Evolutionary conservation across 2,888 invertebrate species (phyloP).

Genomic region (Apodemia mormo): DNA sequence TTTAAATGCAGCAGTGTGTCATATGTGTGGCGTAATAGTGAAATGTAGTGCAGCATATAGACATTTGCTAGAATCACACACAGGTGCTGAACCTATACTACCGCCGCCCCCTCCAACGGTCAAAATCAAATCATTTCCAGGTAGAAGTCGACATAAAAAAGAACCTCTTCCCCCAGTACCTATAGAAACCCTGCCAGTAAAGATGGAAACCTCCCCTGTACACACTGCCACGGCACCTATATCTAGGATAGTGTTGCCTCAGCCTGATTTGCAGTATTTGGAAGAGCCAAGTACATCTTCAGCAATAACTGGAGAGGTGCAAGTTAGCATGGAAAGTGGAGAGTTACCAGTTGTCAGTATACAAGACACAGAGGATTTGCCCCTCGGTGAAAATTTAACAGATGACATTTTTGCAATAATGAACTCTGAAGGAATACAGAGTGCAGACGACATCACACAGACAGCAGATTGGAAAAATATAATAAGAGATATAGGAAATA

Average conservation of each 20-base stretch:
- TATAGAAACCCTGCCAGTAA: slow-evolving; percentile 57
- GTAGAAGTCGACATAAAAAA: slow-evolving; percentile 68
- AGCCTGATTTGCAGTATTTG: slow-evolving; percentile 64
- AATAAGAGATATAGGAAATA: slow-evolving; percentile 73
- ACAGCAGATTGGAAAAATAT: slow-evolving; percentile 77
- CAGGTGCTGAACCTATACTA: slow-evolving; percentile 62
- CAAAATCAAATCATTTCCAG: slow-evolving; percentile 54
- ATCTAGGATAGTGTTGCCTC: slow-evolving; percentile 67
- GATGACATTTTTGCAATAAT: slow-evolving; percentile 78
- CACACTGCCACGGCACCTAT: slow-evolving; percentile 63
- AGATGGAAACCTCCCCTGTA: slow-evolving; percentile 63
- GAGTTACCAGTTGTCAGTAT: slow-evolving; percentile 78
- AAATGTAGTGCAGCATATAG: slow-evolving; percentile 89
- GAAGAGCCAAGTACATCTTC: slow-evolving; percentile 62
- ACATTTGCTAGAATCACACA: slow-evolving; percentile 85
- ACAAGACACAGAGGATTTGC: slow-evolving; percentile 75
- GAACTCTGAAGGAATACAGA: slow-evolving; percentile 77
- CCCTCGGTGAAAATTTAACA: slow-evolving; percentile 71
- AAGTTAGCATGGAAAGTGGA: slow-evolving; percentile 70
- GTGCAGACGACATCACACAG: slow-evolving; percentile 73
- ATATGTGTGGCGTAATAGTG: slow-evolving; percentile 88
- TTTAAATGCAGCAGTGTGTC: slow-evolving; percentile 89
- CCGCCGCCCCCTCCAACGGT: slow-evolving; percentile 71
- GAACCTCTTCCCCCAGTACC: slow-evolving; percentile 65
- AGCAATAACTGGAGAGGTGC: slow-evolving; percentile 62